A percentile compares a stretch with the other conserved stretches of the same genome.
Evolutionary conservation across 2,113 vertebrate species (phyloP).

Genomic region (Anolis carolinensis): DNA sequence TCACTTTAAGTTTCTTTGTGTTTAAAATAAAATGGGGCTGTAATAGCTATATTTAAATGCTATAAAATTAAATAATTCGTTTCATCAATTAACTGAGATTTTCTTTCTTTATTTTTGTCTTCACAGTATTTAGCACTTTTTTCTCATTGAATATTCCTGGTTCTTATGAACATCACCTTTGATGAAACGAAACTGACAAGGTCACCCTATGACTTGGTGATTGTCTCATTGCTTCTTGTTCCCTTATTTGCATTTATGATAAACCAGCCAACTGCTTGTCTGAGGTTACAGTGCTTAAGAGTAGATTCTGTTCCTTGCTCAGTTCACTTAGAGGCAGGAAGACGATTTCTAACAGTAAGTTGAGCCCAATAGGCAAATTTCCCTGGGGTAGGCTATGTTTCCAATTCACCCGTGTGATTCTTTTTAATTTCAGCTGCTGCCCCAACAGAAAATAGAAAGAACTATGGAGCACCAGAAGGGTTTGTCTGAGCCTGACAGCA

Average conservation of each 20-base stretch:
- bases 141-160: not conserved
- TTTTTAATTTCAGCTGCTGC: conserved; percentile 9
- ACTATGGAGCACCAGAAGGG: not conserved
- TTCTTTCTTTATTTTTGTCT: not conserved
- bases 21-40: not conserved
- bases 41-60: not conserved
- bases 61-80: not conserved
- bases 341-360: not conserved
- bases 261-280: not conserved
- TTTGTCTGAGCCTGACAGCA: not conserved
- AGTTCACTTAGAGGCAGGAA: not conserved
- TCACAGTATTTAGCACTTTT: not conserved
- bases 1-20: not conserved
- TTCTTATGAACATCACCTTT: not conserved
- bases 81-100: not conserved
- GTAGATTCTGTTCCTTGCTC: not conserved
- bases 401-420: not conserved
- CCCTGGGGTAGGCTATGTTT: not conserved
- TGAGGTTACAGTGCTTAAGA: not conserved
- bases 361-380: not conserved
- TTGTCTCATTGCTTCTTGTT: not conserved
- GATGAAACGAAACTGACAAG: not conserved
- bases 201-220: not conserved
- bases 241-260: not conserved
- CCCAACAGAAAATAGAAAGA: not conserved